Conservation (phyloP, 2,113 vertebrate genomes). For the Rhinolophus ferrumequinum region DNA sequence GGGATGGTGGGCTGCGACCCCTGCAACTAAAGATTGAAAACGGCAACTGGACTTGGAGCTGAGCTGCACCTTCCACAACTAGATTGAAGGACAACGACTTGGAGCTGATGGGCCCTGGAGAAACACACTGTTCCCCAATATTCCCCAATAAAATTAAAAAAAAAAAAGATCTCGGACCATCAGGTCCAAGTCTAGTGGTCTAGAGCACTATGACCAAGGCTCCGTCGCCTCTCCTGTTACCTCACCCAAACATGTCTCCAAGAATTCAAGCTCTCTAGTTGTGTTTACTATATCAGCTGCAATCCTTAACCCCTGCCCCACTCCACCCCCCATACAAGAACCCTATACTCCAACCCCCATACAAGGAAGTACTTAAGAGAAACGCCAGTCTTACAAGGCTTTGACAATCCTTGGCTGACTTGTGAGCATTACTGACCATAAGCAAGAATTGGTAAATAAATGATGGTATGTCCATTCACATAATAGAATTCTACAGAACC, state of each 20-base stretch:
- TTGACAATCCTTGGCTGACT: neutral
- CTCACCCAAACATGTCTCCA: neutral
- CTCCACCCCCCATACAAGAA: neutral
- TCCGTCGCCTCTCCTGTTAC: neutral
- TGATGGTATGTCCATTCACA: neutral
- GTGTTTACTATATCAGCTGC: conserved; percentile 29
- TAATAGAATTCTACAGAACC: neutral
- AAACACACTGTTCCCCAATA: too few species aligned
- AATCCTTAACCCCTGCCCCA: neutral
- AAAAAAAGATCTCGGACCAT: neutral
- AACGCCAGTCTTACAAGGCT: conserved; percentile 8
- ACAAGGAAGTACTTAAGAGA: conserved; percentile 8
- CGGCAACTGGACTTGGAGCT: too few species aligned
- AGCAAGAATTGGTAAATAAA: neutral
- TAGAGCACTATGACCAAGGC: neutral
- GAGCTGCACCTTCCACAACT: too few species aligned
- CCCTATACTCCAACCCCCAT: neutral
- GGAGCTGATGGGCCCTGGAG: too few species aligned
- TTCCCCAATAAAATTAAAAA: too few species aligned
- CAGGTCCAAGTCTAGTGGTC: too few species aligned
- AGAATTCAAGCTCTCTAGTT: neutral
- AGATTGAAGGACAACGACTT: too few species aligned
- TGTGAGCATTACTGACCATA: neutral
- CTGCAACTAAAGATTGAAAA: too few species aligned
- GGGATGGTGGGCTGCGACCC: too few species aligned